These are phyloP conservation scores for Callosobruchus maculatus DNA, from an alignment of 2,888 invertebrate genomes.

Conservation along the genomic window DNA sequence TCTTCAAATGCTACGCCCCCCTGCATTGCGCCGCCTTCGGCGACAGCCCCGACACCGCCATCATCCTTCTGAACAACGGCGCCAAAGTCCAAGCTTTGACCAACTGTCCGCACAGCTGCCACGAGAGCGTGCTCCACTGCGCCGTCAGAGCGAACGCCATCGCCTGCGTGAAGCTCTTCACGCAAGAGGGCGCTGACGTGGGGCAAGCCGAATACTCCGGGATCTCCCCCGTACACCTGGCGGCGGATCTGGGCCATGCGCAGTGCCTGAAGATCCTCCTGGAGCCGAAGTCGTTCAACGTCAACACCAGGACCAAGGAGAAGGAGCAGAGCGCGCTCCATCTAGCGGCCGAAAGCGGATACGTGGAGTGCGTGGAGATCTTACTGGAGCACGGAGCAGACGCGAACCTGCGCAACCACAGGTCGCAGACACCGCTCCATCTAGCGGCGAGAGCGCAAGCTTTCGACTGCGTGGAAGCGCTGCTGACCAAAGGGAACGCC, in stretches of 20 bases:
- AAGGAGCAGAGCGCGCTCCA: slow-evolving; percentile 78
- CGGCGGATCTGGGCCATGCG: slow-evolving; percentile 75
- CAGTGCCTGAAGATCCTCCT: slow-evolving; percentile 72
- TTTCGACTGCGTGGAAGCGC: slow-evolving; percentile 74
- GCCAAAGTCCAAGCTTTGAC: slow-evolving; percentile 65
- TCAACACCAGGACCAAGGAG: slow-evolving; percentile 68
- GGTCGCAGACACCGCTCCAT: slow-evolving; percentile 83
- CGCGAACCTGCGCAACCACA: slow-evolving; percentile 68
- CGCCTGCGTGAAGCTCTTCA: slow-evolving; percentile 75
- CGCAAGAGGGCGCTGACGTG: slow-evolving; percentile 70
- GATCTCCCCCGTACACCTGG: slow-evolving; percentile 75
- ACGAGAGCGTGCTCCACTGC: slow-evolving; percentile 78
- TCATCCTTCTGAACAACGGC: slow-evolving; percentile 69
- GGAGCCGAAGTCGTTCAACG: slow-evolving; percentile 67
- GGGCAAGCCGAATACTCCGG: slow-evolving; percentile 73
- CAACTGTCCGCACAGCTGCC: slow-evolving; percentile 58
- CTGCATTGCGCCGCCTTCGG: slow-evolving; percentile 89
- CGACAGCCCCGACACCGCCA: slow-evolving; percentile 76
- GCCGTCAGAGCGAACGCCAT: slow-evolving; percentile 80
- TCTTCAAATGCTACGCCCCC: slow-evolving; percentile 72
- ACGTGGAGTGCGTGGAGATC: slow-evolving; percentile 74
- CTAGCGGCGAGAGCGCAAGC: slow-evolving; percentile 78
- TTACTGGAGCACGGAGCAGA: slow-evolving; percentile 72
- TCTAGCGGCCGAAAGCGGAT: slow-evolving; percentile 84
- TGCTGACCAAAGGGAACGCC: slow-evolving; percentile 70